Percentiles rank a stretch among this genome's conserved stretches.
Conservation (phyloP, 2,888 invertebrate species). For the Drosophila phalerata region DNA sequence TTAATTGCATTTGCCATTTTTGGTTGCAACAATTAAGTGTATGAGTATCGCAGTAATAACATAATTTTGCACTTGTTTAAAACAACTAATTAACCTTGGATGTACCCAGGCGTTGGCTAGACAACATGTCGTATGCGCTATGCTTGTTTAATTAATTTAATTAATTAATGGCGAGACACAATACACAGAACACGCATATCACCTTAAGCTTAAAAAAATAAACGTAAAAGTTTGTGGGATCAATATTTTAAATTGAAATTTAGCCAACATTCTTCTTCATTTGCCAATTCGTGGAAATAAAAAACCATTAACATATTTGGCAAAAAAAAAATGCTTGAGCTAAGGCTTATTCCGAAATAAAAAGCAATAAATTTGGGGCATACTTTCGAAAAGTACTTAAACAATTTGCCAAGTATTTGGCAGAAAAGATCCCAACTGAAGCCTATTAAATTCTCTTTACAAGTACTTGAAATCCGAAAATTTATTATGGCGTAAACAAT, state of each 20-base stretch:
- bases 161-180: conserved; percentile 10
- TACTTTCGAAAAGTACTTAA: conserved; percentile 16
- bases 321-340: not conserved
- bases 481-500: not conserved
- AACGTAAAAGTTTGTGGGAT: not conserved
- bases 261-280: not conserved
- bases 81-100: conserved; percentile 26
- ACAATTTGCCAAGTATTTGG: conserved; percentile 28
- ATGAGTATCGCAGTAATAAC: conserved; percentile 15
- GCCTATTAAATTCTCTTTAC: not conserved
- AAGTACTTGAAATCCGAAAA: not conserved
- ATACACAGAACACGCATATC: not conserved
- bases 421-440: conserved; percentile 7
- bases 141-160: conserved; percentile 18
- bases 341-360: not conserved
- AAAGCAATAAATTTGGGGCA: conserved; percentile 11
- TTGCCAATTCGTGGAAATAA: not conserved
- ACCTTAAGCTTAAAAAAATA: conserved; percentile 1
- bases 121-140: conserved; percentile 32
- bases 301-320: conserved; percentile 11
- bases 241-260: not conserved
- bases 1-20: conserved; percentile 37
- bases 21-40: not conserved
- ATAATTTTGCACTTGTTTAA: conserved; percentile 22
- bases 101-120: conserved; percentile 17